Evolutionary conservation across 2,888 invertebrate species (phyloP).

Genomic region (Nematopogon swammerdamellus): DNA sequence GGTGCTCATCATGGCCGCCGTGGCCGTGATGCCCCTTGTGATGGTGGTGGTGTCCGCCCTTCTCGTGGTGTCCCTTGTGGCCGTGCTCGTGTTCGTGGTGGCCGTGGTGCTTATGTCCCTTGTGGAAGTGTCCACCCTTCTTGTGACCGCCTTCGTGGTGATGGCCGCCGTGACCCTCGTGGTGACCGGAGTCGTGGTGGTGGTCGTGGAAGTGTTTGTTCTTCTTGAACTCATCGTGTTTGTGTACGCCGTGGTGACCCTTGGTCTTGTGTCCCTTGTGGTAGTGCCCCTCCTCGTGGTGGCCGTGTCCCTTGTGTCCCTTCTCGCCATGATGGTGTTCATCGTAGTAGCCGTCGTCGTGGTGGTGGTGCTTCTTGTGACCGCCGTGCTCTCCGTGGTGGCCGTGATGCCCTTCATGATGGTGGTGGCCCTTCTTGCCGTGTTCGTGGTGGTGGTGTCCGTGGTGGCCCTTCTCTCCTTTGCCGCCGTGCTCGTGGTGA

Average conservation of each 20-base stretch:
- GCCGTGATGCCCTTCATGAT: constrained; percentile 61
- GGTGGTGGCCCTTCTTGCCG: constrained; percentile 66
- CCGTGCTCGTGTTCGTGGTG: constrained; percentile 75
- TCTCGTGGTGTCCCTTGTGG: constrained; percentile 72
- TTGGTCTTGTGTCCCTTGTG: constrained; percentile 83
- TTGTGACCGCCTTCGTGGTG: constrained; percentile 75
- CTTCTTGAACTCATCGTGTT: constrained; percentile 79
- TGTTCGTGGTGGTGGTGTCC: constrained; percentile 63
- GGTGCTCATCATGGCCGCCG: constrained; percentile 73
- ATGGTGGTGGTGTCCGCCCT: constrained; percentile 74
- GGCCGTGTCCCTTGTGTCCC: constrained; percentile 57
- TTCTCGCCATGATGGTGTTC: constrained; percentile 63
- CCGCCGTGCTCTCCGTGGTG: constrained; percentile 61
- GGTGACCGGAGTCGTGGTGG: constrained; percentile 72
- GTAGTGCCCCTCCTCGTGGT: constrained; percentile 62
- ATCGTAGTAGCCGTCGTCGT: constrained; percentile 62
- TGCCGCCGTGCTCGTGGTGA: constrained; percentile 60
- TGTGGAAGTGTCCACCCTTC: constrained; percentile 77
- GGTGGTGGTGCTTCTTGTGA: constrained; percentile 62
- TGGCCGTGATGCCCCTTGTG: constrained; percentile 76
- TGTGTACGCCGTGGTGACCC: constrained; percentile 79
- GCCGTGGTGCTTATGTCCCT: constrained; percentile 72
- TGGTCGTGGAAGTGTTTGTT: constrained; percentile 84
- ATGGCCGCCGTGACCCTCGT: constrained; percentile 74
- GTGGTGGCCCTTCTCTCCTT: constrained; percentile 67